Evolutionary conservation across 2,888 invertebrate genomes (phyloP).

Genomic region (Harpalus rubripes): DNA sequence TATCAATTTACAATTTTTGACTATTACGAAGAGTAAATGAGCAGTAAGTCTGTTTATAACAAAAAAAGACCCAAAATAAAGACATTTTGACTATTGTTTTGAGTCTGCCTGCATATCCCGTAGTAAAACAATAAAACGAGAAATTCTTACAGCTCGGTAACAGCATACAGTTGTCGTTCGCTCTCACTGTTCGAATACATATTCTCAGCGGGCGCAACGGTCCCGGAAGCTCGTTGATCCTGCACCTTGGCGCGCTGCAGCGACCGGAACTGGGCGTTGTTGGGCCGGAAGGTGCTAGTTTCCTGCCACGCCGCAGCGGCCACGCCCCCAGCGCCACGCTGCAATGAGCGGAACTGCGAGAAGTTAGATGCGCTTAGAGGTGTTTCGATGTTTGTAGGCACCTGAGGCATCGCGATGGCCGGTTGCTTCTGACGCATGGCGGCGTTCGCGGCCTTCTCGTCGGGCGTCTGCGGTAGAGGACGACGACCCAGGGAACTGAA

Average conservation of each 20-base stretch:
- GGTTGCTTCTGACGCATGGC: slow-evolving; percentile 73
- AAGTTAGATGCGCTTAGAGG: slow-evolving; percentile 76
- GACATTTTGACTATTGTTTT: slow-evolving; percentile 59
- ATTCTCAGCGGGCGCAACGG: slow-evolving; percentile 74
- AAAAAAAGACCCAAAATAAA: slow-evolving; percentile 38
- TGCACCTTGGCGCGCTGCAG: slow-evolving; percentile 78
- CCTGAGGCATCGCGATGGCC: slow-evolving; percentile 75
- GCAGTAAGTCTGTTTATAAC: slow-evolving; percentile 34
- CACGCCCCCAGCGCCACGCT: slow-evolving; percentile 72
- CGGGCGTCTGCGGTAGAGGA: slow-evolving; percentile 77
- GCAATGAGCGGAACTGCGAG: slow-evolving; percentile 79
- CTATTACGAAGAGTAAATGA: not conserved
- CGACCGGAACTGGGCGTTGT: slow-evolving; percentile 76
- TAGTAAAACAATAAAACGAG: slow-evolving; percentile 47
- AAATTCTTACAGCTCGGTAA: slow-evolving; percentile 83
- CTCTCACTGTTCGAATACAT: slow-evolving; percentile 77
- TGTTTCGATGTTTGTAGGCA: slow-evolving; percentile 69
- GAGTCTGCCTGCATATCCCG: slow-evolving; percentile 65
- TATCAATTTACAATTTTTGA: too few relatives aligned
- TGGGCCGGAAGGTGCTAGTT: slow-evolving; percentile 74
- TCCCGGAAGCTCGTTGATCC: slow-evolving; percentile 71
- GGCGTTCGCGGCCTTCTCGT: slow-evolving; percentile 75
- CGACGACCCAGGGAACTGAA: slow-evolving; percentile 77
- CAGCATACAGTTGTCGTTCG: slow-evolving; percentile 83
- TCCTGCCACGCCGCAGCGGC: slow-evolving; percentile 75